Evolutionary conservation across 2,888 invertebrate genomes (phyloP).

Genomic region (Alsophila aescularia): DNA sequence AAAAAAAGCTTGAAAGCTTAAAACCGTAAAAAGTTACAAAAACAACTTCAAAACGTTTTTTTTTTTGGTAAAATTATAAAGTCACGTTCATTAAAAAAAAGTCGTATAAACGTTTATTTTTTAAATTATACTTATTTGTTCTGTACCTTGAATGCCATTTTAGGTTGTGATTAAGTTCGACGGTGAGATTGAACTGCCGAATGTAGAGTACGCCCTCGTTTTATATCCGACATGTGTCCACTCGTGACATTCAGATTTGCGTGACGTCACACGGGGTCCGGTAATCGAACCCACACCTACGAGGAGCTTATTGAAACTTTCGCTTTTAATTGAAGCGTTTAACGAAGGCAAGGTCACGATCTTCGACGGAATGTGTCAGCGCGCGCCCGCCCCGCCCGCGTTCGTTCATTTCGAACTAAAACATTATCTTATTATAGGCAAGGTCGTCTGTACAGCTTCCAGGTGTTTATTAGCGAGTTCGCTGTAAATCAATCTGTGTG

Average conservation of each 20-base stretch:
- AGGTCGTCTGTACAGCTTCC: conserved; percentile 27
- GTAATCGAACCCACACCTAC: conserved; percentile 57
- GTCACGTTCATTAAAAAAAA: no score
- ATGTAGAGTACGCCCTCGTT: conserved; percentile 54
- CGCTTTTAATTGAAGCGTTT: conserved; percentile 66
- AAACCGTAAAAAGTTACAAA: no score
- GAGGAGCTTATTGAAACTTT: conserved; percentile 68
- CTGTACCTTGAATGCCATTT: conserved; percentile 73
- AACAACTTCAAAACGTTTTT: no score
- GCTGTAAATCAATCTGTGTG: conserved; percentile 30
- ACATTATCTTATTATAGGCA: conserved; percentile 35
- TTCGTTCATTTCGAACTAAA: conserved; percentile 9
- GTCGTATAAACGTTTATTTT: no score
- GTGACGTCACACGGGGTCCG: conserved; percentile 61
- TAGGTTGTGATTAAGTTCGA: conserved; percentile 55
- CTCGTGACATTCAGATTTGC: conserved; percentile 54
- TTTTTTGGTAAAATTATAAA: no score
- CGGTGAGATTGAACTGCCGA: conserved; percentile 60
- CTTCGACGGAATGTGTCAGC: conserved; percentile 50
- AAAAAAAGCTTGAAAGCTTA: no score
- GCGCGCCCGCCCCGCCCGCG: conserved; percentile 21
- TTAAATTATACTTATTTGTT: no score
- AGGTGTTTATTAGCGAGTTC: conserved; percentile 18
- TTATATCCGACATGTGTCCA: conserved; percentile 58
- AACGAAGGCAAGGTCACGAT: conserved; percentile 64